Evolutionary conservation across 2,888 invertebrate species (phyloP), one percentile per base, ranked within the genome.

Genomic region (Thera britannica): DNA sequence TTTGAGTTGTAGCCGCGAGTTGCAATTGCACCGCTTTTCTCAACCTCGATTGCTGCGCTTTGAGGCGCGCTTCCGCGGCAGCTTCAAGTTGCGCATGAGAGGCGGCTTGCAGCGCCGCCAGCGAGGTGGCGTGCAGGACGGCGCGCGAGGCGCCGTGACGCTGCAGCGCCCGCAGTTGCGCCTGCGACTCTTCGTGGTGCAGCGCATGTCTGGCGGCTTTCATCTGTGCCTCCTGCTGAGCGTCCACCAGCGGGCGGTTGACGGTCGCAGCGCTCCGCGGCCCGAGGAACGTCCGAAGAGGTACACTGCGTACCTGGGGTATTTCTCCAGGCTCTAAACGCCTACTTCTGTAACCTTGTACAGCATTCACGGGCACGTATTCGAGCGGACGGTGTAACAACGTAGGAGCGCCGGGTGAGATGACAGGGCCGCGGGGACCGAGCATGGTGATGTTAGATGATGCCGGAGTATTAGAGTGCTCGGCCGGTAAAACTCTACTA

Each of bases 231-330:
- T 9, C 46, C 4, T 60, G 63, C 44, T 55, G 48, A 35, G 41
- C 41, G 5, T 34, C 7, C 44, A 9, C 9, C 2, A 46, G 2
- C 7, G 9, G 44, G 41, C 41, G 6, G 3, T 5, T 51, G 66
- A 11, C 74, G 64, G 70, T 52, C 8, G 34, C 49, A 46, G 67
- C 59, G 0, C 58, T 71, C 12, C 72, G 70, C 51, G 73, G 70
- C 1, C 68, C 75, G 6, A 72, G 71, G 44, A 71, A 73, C n/a
- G 70, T 70, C 5, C 72, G 62, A 9, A 57, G 70, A 2, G 60
- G 61, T 6, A 55, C 12, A 36, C 55, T 61, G 11, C 58, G 60
- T 12, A 63, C 51, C 54, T 63, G 63, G 0, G 54, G 63, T 67
- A 66, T 66, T 12, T 66, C 63, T 3, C 70, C 70, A 11, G 66